These are phyloP conservation scores for Tetraodon nigroviridis DNA, from an alignment of 2,113 vertebrate species.

Conservation along the genomic window DNA sequence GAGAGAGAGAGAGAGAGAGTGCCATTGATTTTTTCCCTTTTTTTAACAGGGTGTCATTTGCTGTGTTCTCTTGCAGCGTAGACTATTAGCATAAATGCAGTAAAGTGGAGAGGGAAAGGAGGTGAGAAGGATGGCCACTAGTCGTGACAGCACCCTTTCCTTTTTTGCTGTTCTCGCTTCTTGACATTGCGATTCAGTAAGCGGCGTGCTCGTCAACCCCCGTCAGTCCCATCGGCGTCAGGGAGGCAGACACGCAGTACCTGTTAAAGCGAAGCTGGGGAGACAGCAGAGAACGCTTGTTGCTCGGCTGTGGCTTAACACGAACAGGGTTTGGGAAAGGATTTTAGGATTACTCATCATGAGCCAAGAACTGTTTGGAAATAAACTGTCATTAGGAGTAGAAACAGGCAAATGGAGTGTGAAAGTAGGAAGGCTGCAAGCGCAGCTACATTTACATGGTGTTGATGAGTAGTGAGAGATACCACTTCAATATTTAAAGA, in stretches of 20 bases:
- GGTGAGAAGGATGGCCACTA: constrained; percentile 54
- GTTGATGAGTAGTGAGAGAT: constrained; percentile 27
- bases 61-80: constrained; percentile 30
- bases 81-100: constrained; percentile 55
- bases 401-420: constrained; percentile 43
- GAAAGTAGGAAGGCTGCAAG: constrained; percentile 30
- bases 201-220: constrained; percentile 39
- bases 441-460: background rate
- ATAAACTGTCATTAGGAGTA: constrained; percentile 55
- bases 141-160: constrained; percentile 49
- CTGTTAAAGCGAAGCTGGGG: constrained; percentile 60
- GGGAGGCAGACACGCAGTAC: constrained; percentile 53
- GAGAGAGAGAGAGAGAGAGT: constrained; percentile 36
- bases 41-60: constrained; percentile 28
- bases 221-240: constrained; percentile 41
- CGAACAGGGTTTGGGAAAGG: constrained; percentile 47
- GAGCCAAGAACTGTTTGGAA: constrained; percentile 46
- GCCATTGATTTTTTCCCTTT: constrained; percentile 46
- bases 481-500: constrained; percentile 19
- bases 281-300: constrained; percentile 66
- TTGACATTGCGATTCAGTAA: constrained; percentile 60
- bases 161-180: constrained; percentile 54
- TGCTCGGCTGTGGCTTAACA: constrained; percentile 57
- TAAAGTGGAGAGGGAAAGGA: constrained; percentile 2
- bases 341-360: constrained; percentile 64